Evolutionary conservation across 2,888 invertebrate species (phyloP), one percentile per base, ranked within the genome.

Genomic region (Chromoteleia sp.): DNA sequence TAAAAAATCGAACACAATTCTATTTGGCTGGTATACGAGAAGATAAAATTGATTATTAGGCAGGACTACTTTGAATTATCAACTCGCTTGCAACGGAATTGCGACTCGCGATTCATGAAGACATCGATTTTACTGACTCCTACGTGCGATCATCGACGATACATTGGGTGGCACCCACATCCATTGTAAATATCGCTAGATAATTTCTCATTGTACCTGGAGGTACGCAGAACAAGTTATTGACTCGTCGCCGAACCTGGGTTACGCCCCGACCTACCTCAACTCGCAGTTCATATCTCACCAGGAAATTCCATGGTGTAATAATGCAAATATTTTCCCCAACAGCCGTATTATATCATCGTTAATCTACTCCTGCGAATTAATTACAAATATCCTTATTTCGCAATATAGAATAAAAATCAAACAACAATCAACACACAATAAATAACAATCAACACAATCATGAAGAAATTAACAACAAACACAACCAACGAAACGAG

Each of bases 261-360:
- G 88, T 89, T 89, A 89, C 89, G 88, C 89, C 89, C 88, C 88
- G 87, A 88, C 88, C 89, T 88, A 88, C 86, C 88, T 87, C 85
- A 89, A 89, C 86, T 85, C 83, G 83, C 81, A 87, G 85, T 86
- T 87, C 87, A 86, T 85, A 88, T 88, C 86, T 85, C 84, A 84
- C 85, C 83, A 83, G 84, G 82, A 81, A 84, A 84, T 83, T 82
- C 67, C 61, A 45, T 39, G 41, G 39, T 1, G 59, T 39, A 67
- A 67, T 67, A 59, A 75, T 52, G 50, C 19, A 75, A 63, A 10
- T 17, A 30, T 63, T 54, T 45, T 36, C 6, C 1, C 8, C 2
- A 15, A 2, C n/a, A 25, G 36, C 21, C 19, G 19, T 41, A 56
- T 58, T 21, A 14, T 58, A 45, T 48, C 33, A 7, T 14, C 39